Percentiles rank a stretch among this genome's conserved stretches.
Evolutionary conservation across 37 sponge, comb jelly and placozoan species (phyloP).

Genomic region (Petrosia ficiformis): DNA sequence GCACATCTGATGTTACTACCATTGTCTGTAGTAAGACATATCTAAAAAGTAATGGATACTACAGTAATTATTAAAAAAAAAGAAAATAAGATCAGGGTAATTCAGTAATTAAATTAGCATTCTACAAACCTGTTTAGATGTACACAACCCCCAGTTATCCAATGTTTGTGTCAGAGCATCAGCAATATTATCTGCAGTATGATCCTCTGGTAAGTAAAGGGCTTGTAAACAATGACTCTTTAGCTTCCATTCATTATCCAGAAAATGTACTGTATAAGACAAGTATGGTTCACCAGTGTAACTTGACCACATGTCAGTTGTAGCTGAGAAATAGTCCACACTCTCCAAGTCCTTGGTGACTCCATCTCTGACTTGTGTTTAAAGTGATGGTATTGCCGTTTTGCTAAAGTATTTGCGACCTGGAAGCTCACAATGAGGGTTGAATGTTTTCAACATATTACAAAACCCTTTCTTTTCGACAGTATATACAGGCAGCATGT

Average conservation of each 20-base stretch:
- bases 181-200: constrained; percentile 29
- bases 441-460: neutral
- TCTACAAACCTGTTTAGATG: constrained; percentile 10
- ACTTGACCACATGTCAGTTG: constrained; percentile 47
- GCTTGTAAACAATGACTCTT: constrained; percentile 24
- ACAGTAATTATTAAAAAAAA: neutral
- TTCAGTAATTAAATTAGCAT: neutral
- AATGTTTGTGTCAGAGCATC: constrained; percentile 12
- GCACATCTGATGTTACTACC: constrained; percentile 21
- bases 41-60: neutral
- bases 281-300: constrained; percentile 18
- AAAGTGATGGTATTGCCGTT: neutral
- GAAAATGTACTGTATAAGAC: constrained; percentile 35
- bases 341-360: constrained; percentile 2
- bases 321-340: constrained; percentile 22
- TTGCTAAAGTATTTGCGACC: constrained; percentile 6
- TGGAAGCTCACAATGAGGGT: constrained; percentile 9
- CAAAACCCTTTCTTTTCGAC: constrained; percentile 3
- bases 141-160: constrained; percentile 14
- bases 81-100: neutral
- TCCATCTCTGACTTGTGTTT: neutral
- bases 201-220: constrained; percentile 26
- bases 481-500: constrained; percentile 6
- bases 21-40: constrained; percentile 44
- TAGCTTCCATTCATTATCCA: constrained; percentile 17